Percentiles rank a stretch among this genome's conserved stretches.
phyloP scores from a whole-genome alignment of 2,113 vertebrate species.

The Noctilio leporinus region DNA sequence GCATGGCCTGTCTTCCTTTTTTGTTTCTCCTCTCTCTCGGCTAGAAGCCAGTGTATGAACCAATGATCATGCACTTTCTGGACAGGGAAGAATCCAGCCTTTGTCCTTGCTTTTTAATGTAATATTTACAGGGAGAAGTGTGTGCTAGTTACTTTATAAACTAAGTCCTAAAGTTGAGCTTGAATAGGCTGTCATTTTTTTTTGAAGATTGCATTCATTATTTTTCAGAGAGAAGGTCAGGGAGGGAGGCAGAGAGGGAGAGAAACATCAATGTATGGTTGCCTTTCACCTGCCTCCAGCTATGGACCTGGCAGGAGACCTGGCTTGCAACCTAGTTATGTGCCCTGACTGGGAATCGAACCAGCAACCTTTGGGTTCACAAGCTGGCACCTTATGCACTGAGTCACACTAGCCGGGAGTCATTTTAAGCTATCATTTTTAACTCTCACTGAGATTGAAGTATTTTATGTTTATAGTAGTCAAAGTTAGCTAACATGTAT shows the following conservation, averaged over 20 bases:
- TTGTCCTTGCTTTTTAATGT: not conserved
- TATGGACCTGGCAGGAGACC: too few species aligned
- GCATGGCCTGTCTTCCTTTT: not conserved
- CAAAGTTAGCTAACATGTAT: not conserved
- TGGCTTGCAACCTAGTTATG: too few species aligned
- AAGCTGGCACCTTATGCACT: too few species aligned
- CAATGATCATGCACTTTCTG: not conserved
- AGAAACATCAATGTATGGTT: too few species aligned
- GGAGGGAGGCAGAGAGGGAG: too few species aligned
- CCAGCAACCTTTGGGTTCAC: too few species aligned
- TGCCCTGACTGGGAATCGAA: too few species aligned
- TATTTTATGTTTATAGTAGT: not conserved
- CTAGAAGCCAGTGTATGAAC: not conserved
- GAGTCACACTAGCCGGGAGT: too few species aligned
- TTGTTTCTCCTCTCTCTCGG: not conserved
- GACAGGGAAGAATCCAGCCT: not conserved
- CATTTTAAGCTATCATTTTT: not conserved
- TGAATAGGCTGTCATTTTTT: not conserved
- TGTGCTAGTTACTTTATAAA: not conserved
- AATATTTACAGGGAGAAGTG: not conserved
- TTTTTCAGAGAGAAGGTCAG: too few species aligned
- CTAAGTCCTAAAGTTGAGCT: not conserved
- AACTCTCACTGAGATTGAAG: not conserved
- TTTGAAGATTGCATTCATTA: too few species aligned
- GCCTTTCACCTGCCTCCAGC: too few species aligned